Conservation (phyloP, 2,797 vertebrate species). For the Peromyscus melanophrys region DNA sequence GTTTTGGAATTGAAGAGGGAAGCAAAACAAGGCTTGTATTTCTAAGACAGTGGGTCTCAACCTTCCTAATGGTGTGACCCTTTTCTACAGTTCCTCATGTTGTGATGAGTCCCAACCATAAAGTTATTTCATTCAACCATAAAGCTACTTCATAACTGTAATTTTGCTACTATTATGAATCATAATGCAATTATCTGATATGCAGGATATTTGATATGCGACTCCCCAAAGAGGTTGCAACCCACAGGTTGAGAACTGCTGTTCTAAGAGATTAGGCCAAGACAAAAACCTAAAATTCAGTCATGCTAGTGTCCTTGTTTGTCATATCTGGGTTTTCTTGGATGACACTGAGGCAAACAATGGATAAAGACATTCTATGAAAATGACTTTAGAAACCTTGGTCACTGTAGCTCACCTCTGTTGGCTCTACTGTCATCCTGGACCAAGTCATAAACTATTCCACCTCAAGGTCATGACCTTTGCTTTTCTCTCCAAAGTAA, state of each 20-base stretch:
- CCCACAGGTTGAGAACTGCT: background rate
- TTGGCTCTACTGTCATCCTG: background rate
- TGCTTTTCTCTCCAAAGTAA: background rate
- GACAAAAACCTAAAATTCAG: background rate
- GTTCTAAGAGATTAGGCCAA: background rate
- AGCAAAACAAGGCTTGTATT: background rate
- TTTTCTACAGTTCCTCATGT: background rate
- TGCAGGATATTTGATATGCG: background rate
- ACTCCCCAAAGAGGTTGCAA: background rate
- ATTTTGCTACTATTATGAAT: background rate
- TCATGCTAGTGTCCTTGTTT: background rate
- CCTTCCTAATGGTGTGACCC: background rate
- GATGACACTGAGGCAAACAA: background rate
- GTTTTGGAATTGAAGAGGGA: background rate
- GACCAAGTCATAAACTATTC: background rate
- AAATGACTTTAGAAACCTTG: background rate
- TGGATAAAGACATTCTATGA: background rate
- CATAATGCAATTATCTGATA: background rate
- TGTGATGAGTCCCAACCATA: background rate
- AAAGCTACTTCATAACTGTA: background rate
- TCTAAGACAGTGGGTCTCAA: background rate
- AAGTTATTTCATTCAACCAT: background rate
- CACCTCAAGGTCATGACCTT: background rate
- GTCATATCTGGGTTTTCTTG: background rate
- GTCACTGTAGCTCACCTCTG: background rate